phyloP scores from a whole-genome alignment of 2,113 vertebrate genomes.

The Pelecanoides urinatrix region DNA sequence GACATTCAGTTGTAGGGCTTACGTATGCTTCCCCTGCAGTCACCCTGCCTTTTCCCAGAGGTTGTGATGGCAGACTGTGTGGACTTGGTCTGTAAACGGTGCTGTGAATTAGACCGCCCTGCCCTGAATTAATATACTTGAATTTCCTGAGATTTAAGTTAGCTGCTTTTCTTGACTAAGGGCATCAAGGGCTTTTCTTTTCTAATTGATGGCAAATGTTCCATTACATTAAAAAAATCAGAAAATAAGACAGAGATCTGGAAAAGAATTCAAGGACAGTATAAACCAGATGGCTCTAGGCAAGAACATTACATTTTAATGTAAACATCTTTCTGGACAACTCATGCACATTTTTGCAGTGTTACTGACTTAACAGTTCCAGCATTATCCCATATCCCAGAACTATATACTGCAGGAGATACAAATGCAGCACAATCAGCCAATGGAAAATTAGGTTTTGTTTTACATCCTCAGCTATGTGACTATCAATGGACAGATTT shows the following conservation, averaged over 20 bases:
- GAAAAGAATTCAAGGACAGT: background rate
- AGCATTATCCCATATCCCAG: background rate
- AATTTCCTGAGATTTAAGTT: background rate
- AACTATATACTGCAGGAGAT: background rate
- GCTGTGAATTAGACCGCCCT: background rate
- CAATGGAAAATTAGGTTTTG: background rate
- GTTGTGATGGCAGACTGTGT: background rate
- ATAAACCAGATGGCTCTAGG: constrained; percentile 9
- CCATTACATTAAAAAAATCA: background rate
- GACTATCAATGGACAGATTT: background rate
- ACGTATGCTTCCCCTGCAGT: background rate
- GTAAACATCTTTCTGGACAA: constrained; percentile 1
- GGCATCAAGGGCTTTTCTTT: background rate
- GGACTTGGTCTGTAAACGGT: background rate
- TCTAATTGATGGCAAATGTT: constrained; percentile 39
- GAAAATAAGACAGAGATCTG: background rate
- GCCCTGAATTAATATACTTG: background rate
- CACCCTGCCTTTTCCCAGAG: background rate
- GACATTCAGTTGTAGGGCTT: background rate
- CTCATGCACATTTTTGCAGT: background rate
- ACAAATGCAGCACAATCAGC: background rate
- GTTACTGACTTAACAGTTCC: background rate
- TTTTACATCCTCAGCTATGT: background rate
- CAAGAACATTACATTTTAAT: background rate
- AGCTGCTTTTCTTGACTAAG: background rate